Evolutionary conservation across 2,888 invertebrate species (phyloP).

Genomic region (Nesidiocoris tenuis): DNA sequence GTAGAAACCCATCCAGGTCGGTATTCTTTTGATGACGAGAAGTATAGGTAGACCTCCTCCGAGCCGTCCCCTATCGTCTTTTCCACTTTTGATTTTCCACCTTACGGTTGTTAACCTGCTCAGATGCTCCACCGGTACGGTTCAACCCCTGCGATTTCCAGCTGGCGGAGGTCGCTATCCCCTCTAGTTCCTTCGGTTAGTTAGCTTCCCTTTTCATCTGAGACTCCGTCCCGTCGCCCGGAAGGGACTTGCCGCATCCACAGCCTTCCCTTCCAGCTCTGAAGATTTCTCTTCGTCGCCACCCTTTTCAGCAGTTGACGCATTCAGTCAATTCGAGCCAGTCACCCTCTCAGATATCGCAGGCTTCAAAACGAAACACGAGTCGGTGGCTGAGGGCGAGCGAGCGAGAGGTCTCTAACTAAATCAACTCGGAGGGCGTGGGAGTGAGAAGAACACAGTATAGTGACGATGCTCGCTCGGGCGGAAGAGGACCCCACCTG

Average conservation of each 20-base stretch:
- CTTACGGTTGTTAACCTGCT: neutral
- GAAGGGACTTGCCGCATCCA: neutral
- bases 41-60: too few relatives aligned
- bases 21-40: too few relatives aligned
- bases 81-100: neutral
- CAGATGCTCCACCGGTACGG: neutral
- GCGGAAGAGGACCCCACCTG: slow-evolving; percentile 19
- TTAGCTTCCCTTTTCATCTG: slow-evolving; percentile 33
- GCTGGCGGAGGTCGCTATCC: slow-evolving; percentile 1
- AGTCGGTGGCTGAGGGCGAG: neutral
- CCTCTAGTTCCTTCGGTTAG: slow-evolving; percentile 39
- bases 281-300: neutral
- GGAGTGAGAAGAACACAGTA: neutral
- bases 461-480: neutral
- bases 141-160: neutral
- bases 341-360: slow-evolving; percentile 6
- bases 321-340: slow-evolving; percentile 35
- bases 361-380: neutral
- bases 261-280: neutral
- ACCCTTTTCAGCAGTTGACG: neutral
- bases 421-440: slow-evolving; percentile 29
- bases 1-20: too few relatives aligned
- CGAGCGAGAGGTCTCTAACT: slow-evolving; percentile 29
- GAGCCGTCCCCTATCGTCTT: neutral
- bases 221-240: neutral